Conservation (phyloP, 2,113 vertebrate species). For the Haliaeetus leucogaster region DNA sequence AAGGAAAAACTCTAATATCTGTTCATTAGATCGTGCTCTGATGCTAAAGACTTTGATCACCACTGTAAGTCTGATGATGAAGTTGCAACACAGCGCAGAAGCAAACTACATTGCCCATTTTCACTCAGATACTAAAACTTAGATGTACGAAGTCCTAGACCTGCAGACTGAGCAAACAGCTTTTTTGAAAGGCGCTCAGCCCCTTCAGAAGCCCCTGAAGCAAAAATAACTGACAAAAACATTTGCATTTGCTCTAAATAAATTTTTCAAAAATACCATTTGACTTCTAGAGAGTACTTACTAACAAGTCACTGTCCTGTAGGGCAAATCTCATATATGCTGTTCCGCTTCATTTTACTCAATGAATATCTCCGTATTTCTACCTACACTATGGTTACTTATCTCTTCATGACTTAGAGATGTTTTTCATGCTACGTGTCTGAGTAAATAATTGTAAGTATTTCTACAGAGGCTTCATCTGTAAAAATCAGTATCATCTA, state of each 20-base stretch:
- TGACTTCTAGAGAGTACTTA: background rate
- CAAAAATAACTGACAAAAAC: background rate
- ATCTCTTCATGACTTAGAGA: background rate
- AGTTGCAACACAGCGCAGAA: background rate
- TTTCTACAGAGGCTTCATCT: background rate
- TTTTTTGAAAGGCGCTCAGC: background rate
- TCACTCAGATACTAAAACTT: background rate
- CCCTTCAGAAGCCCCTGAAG: background rate
- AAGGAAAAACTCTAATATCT: background rate
- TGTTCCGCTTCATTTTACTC: background rate
- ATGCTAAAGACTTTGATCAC: background rate
- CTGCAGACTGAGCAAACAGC: background rate
- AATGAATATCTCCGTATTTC: background rate
- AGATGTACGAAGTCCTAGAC: background rate
- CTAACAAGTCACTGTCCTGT: background rate
- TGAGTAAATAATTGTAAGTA: background rate
- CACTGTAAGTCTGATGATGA: background rate
- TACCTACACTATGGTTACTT: background rate
- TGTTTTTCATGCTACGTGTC: background rate
- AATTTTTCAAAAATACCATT: background rate
- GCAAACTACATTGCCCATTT: background rate
- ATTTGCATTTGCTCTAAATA: background rate
- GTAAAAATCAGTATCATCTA: background rate
- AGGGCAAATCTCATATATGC: background rate
- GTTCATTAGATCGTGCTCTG: background rate